Base-by-base conservation (phyloP, 2,113 vertebrate species). In the Apistogramma diplotaenia region DNA sequence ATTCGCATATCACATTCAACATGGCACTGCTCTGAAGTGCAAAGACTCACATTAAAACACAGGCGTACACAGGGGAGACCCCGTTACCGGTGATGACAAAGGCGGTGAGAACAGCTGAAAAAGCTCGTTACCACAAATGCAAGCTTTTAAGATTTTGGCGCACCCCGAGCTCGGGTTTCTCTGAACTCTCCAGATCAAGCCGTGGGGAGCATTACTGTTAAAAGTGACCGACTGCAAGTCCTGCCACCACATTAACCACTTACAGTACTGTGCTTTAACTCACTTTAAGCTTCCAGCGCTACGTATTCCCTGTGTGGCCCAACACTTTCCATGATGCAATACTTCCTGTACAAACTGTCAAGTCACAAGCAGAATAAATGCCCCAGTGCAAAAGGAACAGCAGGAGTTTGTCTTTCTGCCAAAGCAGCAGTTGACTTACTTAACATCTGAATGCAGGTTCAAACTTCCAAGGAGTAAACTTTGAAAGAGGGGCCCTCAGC, bases 401-500 rank as follows among this genome's bases (percentile, higher is more conserved):
- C 18, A 5, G 58, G n/a, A 71, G 76, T 82, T 88, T 83, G 65
- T 86, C 67, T 67, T 83, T 76, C 56, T 33, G 23, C 70, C 85
- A 62, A 62, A 80, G 65, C 77, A 85, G 58, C 71, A 61, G 83
- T 27, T 75, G 82, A 83, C 81, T 71, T 57, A 40, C 55, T 88
- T 33, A 73, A 85, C 74, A 60, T 54, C 82, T 76, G 81, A 80
- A 87, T 19, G 33, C 53, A 11, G n/a, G 74, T 76, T 81, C 77
- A 73, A 80, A 61, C 73, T 73, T 83, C 51, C 62, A 49, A 21
- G 16, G 27, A 77, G 70, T 23, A 4, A 72, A 33, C 43, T 79
- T 88, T 72, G 79, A 86, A 85, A 85, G 88, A 74, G 55, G 72
- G 76, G 77, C 58, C 71, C 67, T 31, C 53, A 23, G 92, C 94